Evolutionary conservation across 2,797 vertebrate species (phyloP), one percentile per base, ranked within the genome.

Genomic region (Fistularia commersonii): DNA sequence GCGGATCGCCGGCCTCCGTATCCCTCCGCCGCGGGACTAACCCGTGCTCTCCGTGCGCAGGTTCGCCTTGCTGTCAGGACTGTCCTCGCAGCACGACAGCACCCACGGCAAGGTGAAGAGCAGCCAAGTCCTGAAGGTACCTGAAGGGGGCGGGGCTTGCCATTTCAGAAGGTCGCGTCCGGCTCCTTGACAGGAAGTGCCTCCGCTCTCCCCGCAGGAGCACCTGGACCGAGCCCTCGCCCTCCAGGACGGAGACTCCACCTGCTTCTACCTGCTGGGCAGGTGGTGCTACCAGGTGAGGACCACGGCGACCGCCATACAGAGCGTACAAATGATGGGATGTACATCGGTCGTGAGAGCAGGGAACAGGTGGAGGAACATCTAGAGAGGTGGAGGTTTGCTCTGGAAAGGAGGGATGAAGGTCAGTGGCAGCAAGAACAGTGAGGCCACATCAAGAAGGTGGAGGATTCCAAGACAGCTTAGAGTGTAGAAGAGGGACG

Each of bases 241-340:
- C 35, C 81, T 89, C 56, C 54, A 70, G 64, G 77, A 88, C 0
- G 81, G 89, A 8, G 90, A 91, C 47, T 85, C 89, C 1, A 55
- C 80, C 57, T 90, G 88, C 49, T 89, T 87, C 78, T 90, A 82
- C 64, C 76, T 91, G 64, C 82, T 92, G 0, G 90, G 89, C n/a
- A 73, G 84, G 45, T 92, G 90, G 90, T 89, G 87, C 77, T 89
- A 88, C 5, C 79, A 89, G 88, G 90, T 92, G 61, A 71, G 12
- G 1, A 42, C n/a, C 5, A 42, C 6, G n/a, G 3, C 5, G 3
- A 12, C 11, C n/a, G 11, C 3, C n/a, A 7, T 5, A 42, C 41
- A 11, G 3, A 42, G 8, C 4, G 6, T 6, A 35, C 6, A 6
- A 7, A 8, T 6, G 7, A 36, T 6, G 9, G 7, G 35, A 2